phyloP scores from a whole-genome alignment of 2,113 vertebrate species.

The Machaerirhynchus nigripectus region DNA sequence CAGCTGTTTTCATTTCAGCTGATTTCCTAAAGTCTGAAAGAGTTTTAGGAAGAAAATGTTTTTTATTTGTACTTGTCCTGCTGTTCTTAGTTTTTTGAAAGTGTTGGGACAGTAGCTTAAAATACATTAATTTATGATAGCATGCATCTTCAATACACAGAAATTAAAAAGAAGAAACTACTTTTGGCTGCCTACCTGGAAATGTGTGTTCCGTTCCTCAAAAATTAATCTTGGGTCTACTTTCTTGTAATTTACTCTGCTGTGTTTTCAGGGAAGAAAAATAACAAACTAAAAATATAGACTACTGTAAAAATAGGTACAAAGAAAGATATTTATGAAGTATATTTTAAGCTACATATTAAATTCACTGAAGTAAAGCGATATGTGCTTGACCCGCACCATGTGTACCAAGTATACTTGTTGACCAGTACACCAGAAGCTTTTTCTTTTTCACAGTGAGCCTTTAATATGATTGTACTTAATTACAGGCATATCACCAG shows the following conservation, averaged over 20 bases:
- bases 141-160: background rate
- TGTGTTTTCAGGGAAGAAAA: background rate
- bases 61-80: background rate
- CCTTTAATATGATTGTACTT: background rate
- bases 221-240: background rate
- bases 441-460: background rate
- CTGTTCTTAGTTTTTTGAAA: background rate
- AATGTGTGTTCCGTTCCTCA: background rate
- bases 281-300: background rate
- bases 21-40: background rate
- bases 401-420: background rate
- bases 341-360: background rate
- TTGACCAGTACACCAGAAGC: background rate
- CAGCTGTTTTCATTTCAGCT: background rate
- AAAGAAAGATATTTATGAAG: background rate
- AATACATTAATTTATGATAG: background rate
- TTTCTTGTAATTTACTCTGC: background rate
- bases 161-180: background rate
- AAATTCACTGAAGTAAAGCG: background rate
- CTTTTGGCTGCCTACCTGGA: background rate
- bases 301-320: background rate
- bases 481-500: conserved; percentile 64
- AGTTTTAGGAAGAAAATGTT: background rate
- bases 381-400: background rate
- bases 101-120: background rate